Conservation (phyloP, 2,113 vertebrate species). For the Caracal caracal region DNA sequence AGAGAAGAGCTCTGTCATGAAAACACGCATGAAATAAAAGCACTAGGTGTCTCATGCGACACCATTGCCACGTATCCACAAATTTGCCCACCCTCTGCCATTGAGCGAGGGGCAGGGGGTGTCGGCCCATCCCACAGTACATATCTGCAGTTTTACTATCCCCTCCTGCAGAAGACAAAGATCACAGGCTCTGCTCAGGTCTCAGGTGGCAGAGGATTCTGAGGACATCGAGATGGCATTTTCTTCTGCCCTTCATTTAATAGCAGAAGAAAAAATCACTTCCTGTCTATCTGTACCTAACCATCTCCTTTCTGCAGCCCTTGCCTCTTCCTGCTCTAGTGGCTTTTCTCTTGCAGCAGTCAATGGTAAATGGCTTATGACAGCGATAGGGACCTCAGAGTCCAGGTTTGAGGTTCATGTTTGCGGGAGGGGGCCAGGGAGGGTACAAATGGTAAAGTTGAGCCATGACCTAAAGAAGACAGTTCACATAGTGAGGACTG, state of each 20-base stretch:
- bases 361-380: neutral
- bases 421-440: neutral
- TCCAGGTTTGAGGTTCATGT: neutral
- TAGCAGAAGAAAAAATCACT: neutral
- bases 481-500: neutral
- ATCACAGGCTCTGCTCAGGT: neutral
- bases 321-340: neutral
- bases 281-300: neutral
- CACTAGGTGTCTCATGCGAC: too few relatives aligned
- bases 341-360: neutral
- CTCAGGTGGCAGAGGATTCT: neutral
- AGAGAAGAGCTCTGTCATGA: neutral
- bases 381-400: neutral
- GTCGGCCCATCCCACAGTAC: accelerated
- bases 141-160: neutral
- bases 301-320: neutral
- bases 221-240: neutral
- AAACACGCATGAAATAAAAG: accelerated
- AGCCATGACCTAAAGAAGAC: neutral
- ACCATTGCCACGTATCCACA: accelerated
- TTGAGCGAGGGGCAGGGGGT: neutral
- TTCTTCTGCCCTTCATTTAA: neutral
- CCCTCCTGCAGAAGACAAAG: neutral
- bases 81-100: neutral
- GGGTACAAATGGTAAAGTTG: neutral